These are phyloP conservation scores for Tupiocoris notatus DNA, from an alignment of 2,888 invertebrate species.

Conservation along the genomic window DNA sequence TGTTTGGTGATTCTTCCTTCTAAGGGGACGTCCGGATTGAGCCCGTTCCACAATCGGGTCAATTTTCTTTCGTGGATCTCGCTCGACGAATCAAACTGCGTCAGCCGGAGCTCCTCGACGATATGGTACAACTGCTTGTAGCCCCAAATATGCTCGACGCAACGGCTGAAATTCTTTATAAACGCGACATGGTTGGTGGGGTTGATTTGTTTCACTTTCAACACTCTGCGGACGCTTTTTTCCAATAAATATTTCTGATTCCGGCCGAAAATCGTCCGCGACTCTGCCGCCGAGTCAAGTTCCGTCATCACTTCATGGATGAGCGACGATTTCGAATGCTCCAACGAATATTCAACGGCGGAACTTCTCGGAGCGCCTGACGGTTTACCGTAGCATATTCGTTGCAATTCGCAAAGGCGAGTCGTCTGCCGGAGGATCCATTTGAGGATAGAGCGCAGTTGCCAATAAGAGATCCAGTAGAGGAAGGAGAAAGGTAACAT, in stretches of 20 bases:
- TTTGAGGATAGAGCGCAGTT: slow-evolving; percentile 81
- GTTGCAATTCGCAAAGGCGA: slow-evolving; percentile 84
- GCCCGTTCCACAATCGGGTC: slow-evolving; percentile 70
- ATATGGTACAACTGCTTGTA: slow-evolving; percentile 71
- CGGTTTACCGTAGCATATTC: slow-evolving; percentile 83
- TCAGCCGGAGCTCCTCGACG: slow-evolving; percentile 72
- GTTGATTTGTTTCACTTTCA: slow-evolving; percentile 76
- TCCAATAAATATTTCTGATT: slow-evolving; percentile 56
- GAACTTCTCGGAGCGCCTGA: slow-evolving; percentile 70
- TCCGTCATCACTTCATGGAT: slow-evolving; percentile 68
- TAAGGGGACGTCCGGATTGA: slow-evolving; percentile 74
- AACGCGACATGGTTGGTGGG: slow-evolving; percentile 76
- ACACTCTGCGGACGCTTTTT: slow-evolving; percentile 69
- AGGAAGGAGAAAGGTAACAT: slow-evolving; percentile 47
- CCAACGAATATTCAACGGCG: slow-evolving; percentile 74
- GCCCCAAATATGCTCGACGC: slow-evolving; percentile 83
- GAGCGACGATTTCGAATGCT: slow-evolving; percentile 65
- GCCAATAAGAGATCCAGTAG: slow-evolving; percentile 59
- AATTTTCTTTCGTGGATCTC: slow-evolving; percentile 76
- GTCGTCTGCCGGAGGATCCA: slow-evolving; percentile 86
- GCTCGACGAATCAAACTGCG: slow-evolving; percentile 71
- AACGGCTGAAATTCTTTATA: slow-evolving; percentile 68
- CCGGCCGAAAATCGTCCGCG: slow-evolving; percentile 56
- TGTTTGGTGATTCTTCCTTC: slow-evolving; percentile 78
- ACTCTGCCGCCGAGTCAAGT: slow-evolving; percentile 62